Percentiles rank a stretch among this genome's conserved stretches.
These are phyloP conservation scores for Irena cyanogastra DNA, from an alignment of 2,113 vertebrate genomes.

Conservation along the genomic window DNA sequence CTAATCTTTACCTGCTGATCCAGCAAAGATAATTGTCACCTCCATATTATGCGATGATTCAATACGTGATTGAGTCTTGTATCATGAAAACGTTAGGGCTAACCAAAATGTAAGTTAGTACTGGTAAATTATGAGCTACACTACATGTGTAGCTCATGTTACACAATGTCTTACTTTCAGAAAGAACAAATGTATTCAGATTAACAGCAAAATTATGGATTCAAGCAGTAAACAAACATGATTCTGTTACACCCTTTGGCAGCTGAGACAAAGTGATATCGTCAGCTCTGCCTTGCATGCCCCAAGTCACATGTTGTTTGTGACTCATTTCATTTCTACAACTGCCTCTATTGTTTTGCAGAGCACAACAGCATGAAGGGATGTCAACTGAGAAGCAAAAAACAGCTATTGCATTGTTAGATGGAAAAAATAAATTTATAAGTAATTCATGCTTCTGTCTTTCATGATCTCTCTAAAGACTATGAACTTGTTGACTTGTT, in stretches of 20 bases:
- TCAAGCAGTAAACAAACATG: not conserved
- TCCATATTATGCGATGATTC: not conserved
- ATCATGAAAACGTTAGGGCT: not conserved
- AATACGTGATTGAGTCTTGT: not conserved
- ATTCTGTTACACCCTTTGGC: constrained; percentile 11
- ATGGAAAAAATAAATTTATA: not conserved
- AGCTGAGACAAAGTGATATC: not conserved
- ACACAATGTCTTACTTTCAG: not conserved
- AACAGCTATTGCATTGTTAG: constrained; percentile 30
- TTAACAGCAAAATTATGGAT: not conserved
- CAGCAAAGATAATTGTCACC: not conserved
- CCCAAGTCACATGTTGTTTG: constrained; percentile 18
- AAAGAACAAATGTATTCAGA: not conserved
- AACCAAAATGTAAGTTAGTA: not conserved
- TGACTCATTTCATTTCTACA: constrained; percentile 43
- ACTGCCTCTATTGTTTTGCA: constrained; percentile 24
- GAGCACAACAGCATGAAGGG: not conserved
- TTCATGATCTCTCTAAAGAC: not conserved
- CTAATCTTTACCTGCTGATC: not conserved
- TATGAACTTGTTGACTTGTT: not conserved
- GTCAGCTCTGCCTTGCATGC: constrained; percentile 13
- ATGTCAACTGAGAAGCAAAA: not conserved
- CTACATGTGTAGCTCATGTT: not conserved
- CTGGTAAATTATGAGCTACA: not conserved
- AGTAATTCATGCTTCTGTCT: not conserved